Evolutionary conservation across 2,113 vertebrate genomes (phyloP), one percentile per base, ranked within the genome.

Genomic region (Hepsetus odoe): DNA sequence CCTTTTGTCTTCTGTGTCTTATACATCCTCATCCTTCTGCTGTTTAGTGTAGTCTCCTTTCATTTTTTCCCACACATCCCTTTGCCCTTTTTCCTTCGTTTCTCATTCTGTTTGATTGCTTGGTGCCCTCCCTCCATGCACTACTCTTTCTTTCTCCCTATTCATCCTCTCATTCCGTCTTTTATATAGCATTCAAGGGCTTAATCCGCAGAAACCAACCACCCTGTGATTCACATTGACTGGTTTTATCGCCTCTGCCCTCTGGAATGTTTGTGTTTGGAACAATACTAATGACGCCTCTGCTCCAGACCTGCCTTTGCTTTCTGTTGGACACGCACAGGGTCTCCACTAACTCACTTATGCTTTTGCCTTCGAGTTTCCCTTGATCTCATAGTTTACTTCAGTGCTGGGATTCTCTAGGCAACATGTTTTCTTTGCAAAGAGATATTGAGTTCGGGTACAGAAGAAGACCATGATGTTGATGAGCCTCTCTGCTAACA

Each of bases 121-220:
- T 61, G 14, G 68, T 46, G 42, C 76, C 68, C 76, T 69, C 38
- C 62, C 75, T 73, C 68, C 22, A 20, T 69, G 62, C 22, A 24
- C 55, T 35, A 46, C 55, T 74, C 44, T 82, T 67, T 80, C 61
- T 61, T 59, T 30, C 42, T 53, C 20, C 18, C 55, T 18, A 53
- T 74, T 59, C 18, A 75, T 42, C 55, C 51, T 73, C 38, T 74
- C 81, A n/a, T 79, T 24, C 4, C 76, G 82, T 92, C 89, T 89
- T 73, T 7, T 51, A 76, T 71, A 22, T 20, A 13, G n/a, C 75
- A 74, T 66, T 83, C 72, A 44, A 51, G 44, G 13, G 51, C 73
- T 61, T 70, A 66, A 72, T 76, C 51, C 74, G 32, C 51, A 74
- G 42, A 76, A 59, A 76, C 72, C 42, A 72, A 12, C 62, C 61